Conservation (phyloP, 2,113 vertebrate species). For the Mesoclemmys tuberculata region DNA sequence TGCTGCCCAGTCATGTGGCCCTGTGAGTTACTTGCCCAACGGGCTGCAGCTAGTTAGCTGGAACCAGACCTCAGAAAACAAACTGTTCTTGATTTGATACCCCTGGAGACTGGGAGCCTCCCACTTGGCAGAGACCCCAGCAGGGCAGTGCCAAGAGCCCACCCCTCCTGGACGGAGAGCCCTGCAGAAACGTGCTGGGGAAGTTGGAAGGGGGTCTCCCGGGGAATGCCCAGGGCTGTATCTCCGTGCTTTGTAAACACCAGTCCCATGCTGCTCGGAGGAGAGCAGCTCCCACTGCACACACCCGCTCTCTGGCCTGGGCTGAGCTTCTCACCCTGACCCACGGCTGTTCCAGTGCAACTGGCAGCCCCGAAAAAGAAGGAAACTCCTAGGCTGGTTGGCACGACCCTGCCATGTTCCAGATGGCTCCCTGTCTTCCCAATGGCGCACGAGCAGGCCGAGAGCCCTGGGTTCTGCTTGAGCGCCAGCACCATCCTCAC, state of each 20-base stretch:
- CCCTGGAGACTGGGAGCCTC: fast-evolving
- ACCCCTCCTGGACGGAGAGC: not conserved
- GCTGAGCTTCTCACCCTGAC: too few relatives aligned
- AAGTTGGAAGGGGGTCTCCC: not conserved
- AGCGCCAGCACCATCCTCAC: not conserved
- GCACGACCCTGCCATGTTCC: too few relatives aligned
- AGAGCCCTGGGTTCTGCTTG: too few relatives aligned
- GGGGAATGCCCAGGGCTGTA: not conserved
- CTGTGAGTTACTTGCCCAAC: not conserved
- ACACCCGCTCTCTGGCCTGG: not conserved
- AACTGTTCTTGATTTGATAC: not conserved
- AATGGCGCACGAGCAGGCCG: too few relatives aligned
- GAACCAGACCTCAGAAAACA: not conserved
- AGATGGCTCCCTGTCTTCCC: too few relatives aligned
- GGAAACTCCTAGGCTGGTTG: too few relatives aligned
- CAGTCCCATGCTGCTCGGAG: too few relatives aligned
- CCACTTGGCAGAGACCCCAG: not conserved
- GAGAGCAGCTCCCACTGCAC: too few relatives aligned
- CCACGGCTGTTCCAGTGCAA: too few relatives aligned
- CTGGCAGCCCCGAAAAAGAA: too few relatives aligned
- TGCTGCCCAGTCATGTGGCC: not conserved
- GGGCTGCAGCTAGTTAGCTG: fast-evolving
- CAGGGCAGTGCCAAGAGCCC: not conserved
- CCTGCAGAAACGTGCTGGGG: not conserved
- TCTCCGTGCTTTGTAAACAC: not conserved